These are phyloP conservation scores for Vulpes ferrilata DNA, from an alignment of 2,113 vertebrate genomes.

Conservation along the genomic window DNA sequence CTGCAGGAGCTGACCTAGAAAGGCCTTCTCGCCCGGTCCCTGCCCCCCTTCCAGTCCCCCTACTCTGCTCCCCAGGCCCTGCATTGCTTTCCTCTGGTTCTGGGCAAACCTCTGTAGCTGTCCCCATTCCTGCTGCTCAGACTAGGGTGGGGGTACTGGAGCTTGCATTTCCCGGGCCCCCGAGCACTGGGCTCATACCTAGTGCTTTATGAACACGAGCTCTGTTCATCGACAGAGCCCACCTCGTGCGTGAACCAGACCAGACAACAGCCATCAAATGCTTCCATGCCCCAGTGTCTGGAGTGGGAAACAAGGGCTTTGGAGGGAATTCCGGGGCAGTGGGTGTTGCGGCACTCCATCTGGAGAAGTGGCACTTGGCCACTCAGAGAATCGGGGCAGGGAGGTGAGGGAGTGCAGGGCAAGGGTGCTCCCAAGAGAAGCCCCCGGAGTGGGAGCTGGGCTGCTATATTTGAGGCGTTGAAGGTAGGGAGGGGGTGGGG, in stretches of 20 bases:
- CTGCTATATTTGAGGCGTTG: neutral
- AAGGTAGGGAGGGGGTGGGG: neutral
- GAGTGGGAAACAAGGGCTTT: neutral
- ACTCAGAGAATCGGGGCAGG: accelerated
- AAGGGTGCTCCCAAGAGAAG: no score
- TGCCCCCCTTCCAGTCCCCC: accelerated
- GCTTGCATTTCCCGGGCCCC: neutral
- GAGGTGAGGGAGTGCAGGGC: neutral
- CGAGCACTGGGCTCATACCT: no score
- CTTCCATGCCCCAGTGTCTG: neutral
- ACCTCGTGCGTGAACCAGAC: neutral
- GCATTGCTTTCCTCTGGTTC: neutral
- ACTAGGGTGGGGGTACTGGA: neutral
- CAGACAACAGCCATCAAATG: accelerated
- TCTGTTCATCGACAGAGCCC: neutral
- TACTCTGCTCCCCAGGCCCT: neutral
- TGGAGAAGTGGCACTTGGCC: neutral
- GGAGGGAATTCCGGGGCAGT: neutral
- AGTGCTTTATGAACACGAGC: accelerated
- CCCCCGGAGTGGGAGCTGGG: neutral
- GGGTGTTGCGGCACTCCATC: accelerated
- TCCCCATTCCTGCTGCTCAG: neutral
- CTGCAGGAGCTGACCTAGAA: neutral
- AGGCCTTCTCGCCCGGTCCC: neutral
- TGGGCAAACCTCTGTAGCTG: neutral